Evolutionary conservation across 2,113 vertebrate species (phyloP), one percentile per base, ranked within the genome.

Genomic region (Trichomycterus rosablanca): DNA sequence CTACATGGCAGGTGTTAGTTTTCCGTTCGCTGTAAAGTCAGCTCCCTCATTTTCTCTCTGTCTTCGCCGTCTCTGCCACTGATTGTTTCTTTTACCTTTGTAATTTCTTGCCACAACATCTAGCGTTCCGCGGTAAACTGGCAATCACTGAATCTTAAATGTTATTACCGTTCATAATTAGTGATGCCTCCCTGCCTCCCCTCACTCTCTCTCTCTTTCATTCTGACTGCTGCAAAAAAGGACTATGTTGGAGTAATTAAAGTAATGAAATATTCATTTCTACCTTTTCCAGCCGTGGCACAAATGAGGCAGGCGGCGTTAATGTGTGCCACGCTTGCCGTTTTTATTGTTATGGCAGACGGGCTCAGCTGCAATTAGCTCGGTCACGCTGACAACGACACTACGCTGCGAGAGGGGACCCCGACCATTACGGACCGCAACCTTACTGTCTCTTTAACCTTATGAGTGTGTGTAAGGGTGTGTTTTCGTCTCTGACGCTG

Each of bases 211-310:
- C 58, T 48, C 42, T 46, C 43, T 55, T 19, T 44, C 40, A 37
- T 34, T 37, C 88, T 89, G 91, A 89, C 89, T 89, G 90, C 89
- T 89, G 90, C n/a, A 45, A 52, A 54, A 22, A 92, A 92, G 90
- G 92, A 92, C 89, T 92, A 92, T 92, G 94, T 90, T 89, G 91
- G 89, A 88, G 92, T 95, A 95, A 98, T 97, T 96, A 97, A 94
- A 92, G 91, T 94, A 92, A 96, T 96, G 92, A 97, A 97, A 97
- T 97, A 97, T 97, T 97, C 90, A 96, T 95, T 94, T 93, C 88
- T 91, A 91, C 91, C 92, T 93, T 97, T 96, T 95, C 91, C 90
- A 91, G 90, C 93, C 89, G 91, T 88, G 87, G 83, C 90, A 91
- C 92, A 97, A 97, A 95, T 94, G 93, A 95, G 93, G 84, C 91